Base-by-base conservation (phyloP, 2,797 vertebrate genomes). In the Phoxinus dragarum region DNA sequence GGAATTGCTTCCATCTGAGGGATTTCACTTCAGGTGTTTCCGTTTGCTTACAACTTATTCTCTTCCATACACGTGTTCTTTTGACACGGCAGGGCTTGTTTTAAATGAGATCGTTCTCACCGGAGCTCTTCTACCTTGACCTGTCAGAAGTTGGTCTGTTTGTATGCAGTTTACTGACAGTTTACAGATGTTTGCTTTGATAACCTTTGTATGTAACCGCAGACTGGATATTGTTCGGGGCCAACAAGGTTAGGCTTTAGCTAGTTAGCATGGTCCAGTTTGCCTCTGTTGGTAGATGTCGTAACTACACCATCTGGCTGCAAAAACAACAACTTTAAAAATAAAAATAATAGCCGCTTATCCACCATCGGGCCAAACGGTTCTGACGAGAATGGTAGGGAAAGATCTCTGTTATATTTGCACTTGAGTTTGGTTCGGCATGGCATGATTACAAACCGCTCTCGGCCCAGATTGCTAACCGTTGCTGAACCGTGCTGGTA, bases 21-120 rank as follows among this genome's bases (percentile, higher is more conserved):
- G 93, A 93, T 92, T 94, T 94, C 90, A 91, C 88, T 91, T 94
- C 91, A 93, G 93, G 91, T 93, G 89, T 94, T 94, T 91, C 93
- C 10, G 80, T 38, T 82, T 78, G 34, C 49, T 79, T 49, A 49
- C 71, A 74, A 75, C 67, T 68, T 38, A 47, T 38, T 78, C 38
- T 36, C 74, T 71, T 77, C 74, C 49, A 56, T 75, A 56, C 82
- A 84, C 36, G 74, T 75, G 61, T 47, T 42, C 61, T 66, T 68
- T 84, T 78, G 82, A 84, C 64, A 68, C 1, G 6, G 10, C 17
- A n/a, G 66, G 38, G 42, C 31, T 84, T 76, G 76, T 42, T 80
- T 72, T 44, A 61, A 23, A 80, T 54, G 75, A 72, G 61, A 49
- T 77, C 71, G 11, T 74, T 83, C 74, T 77, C 61, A 31, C 44